A percentile compares a stretch with the other conserved stretches of the same genome.
These are phyloP conservation scores for Boleophthalmus pectinirostris DNA, from an alignment of 2,113 vertebrate species.

Conservation along the genomic window DNA sequence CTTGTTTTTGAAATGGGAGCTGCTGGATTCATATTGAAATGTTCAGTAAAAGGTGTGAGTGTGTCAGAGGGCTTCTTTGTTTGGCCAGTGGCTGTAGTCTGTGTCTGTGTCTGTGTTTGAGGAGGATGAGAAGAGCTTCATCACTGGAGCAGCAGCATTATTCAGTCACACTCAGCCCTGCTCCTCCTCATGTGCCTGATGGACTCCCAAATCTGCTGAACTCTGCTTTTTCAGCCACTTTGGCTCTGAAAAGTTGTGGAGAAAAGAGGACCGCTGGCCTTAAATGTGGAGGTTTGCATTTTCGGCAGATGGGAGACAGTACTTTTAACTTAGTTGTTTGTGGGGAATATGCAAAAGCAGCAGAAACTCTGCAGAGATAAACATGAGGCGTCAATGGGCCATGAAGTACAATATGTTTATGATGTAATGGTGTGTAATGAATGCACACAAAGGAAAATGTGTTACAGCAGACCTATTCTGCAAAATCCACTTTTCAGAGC, in stretches of 20 bases:
- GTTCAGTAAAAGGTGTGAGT: background rate
- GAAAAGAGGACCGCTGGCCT: background rate
- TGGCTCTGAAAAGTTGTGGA: background rate
- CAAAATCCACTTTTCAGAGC: too few species aligned
- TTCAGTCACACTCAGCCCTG: background rate
- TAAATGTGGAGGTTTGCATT: background rate
- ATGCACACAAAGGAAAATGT: background rate
- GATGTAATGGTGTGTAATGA: background rate
- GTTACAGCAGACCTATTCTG: too few species aligned
- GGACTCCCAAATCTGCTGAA: slow-evolving; percentile 3
- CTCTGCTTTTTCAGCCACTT: background rate
- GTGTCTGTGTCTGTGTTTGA: background rate
- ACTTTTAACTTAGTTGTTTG: background rate
- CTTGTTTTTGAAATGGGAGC: background rate
- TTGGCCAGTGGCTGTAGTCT: background rate
- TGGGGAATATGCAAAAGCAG: background rate
- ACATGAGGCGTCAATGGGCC: background rate
- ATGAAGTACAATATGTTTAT: background rate
- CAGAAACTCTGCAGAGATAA: background rate
- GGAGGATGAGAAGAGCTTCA: background rate
- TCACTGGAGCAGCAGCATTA: background rate
- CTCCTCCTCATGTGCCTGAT: background rate
- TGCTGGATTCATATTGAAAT: background rate
- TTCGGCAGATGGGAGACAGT: background rate
- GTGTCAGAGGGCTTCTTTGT: background rate